Evolutionary conservation across 2,797 vertebrate genomes (phyloP), one percentile per base, ranked within the genome.

Genomic region (Alca torda): DNA sequence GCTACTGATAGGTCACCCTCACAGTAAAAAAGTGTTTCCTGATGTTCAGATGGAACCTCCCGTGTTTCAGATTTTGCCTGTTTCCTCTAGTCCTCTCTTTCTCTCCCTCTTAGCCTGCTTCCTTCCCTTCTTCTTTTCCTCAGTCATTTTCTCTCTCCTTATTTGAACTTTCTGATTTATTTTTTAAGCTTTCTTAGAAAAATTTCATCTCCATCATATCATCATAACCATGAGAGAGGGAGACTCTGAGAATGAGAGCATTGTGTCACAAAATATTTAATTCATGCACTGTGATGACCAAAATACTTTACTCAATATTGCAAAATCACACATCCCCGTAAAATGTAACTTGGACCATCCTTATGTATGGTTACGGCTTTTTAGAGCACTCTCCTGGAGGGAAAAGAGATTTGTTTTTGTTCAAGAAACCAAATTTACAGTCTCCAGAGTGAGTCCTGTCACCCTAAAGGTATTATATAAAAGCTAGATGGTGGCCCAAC

Each of bases 31-130:
- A 4, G 1, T 30, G 4, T 41, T 87, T 73, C 13, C 28, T 21
- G 13, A 18, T 60, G 4, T 28, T 69, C 16, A 50, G 16, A 33
- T 11, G 9, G 17, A 72, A 80, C 6, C 4, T 53, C 23, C 26
- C 21, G 24, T 57, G 15, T 28, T 73, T 84, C 17, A 41, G 6
- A 51, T 69, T 76, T 5, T 41, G 10, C 4, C 21, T 11, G 6
- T 30, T 57, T 10, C 2, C 6, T 43, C 16, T 68, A 14, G 7
- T 17, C 4, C 17, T 67, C 28, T 53, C 43, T 30, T 68, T 43
- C 11, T 65, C 10, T 30, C 4, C 6, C 4, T 10, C 4, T 1
- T 10, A 4, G 1, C 4, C 9, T 2, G 0, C 25, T 65, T 23
- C 13, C 14, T 56, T 39, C 11, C 6, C 7, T 70, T 75, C 1